Evolutionary conservation across 1,140 invertebrate genomes (phyloP), one percentile per base, ranked within the genome.

Genomic region (Halyomorpha halys): DNA sequence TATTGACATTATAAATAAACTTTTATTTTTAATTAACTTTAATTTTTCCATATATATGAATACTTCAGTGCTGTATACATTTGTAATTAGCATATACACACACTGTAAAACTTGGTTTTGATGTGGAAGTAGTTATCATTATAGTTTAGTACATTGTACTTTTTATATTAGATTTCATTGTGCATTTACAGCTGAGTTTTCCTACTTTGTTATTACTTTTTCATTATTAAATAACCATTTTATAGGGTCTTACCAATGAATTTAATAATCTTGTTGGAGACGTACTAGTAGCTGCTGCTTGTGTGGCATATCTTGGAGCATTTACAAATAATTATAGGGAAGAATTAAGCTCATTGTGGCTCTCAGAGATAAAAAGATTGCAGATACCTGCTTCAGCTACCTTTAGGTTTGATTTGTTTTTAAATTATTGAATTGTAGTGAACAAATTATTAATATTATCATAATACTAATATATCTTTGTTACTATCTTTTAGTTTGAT

Each of bases 261-360:
- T 47, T 87, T 56, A 71, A 79, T 53, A 87, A 88, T 74, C 75
- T 87, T 3, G 82, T 82, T 0, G 89, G 91, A 0, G 90, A 94
- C 74, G 86, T 89, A 8, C 78, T 95, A 56, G 80, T 94, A 14
- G 88, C 89, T 0, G 85, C 91, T 9, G 90, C 87, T 21, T 89
- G 84, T 64, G 83, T 95, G 14, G 89, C 91, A 23, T 96, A 95
- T 75, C 76, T 93, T 19, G 91, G 91, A 0, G 89, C 90, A 13
- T 94, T 94, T 70, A 91, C 90, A 0, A 79, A 80, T 56, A 73
- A 75, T 47, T 90, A 88, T 72, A 77, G 91, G 30, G 81, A 86
- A 44, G 78, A 87, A 53, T 78, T 90, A 18, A 78, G 86, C 9
- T 60, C 71, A 1, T 74, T 78, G 21, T 94, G 91, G 91, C 77